phyloP scores from a whole-genome alignment of 2,888 invertebrate genomes.

The Melinaea menophilus region DNA sequence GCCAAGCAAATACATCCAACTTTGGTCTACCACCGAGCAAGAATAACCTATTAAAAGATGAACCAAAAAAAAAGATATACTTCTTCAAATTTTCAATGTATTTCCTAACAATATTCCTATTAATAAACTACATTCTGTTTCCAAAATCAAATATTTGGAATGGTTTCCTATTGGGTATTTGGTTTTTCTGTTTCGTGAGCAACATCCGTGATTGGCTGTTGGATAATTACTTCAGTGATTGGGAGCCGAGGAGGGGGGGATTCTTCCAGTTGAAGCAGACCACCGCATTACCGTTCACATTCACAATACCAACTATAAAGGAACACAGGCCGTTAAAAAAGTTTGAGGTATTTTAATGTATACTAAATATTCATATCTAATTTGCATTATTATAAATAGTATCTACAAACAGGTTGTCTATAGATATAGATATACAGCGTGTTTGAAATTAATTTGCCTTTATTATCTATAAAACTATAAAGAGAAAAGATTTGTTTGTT shows the following conservation, averaged over 20 bases:
- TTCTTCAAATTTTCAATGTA: constrained; percentile 62
- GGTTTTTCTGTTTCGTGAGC: constrained; percentile 58
- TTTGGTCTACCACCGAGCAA: constrained; percentile 58
- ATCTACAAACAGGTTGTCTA: neutral
- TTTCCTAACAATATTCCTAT: constrained; percentile 57
- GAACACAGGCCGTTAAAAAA: constrained; percentile 80
- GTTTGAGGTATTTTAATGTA: constrained; percentile 66
- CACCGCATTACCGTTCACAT: constrained; percentile 44
- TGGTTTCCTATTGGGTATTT: constrained; percentile 69
- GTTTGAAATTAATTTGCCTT: no score
- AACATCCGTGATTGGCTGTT: constrained; percentile 60
- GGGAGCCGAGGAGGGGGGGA: constrained; percentile 45
- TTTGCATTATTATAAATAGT: neutral
- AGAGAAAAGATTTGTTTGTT: no score
- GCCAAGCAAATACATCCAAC: constrained; percentile 37
- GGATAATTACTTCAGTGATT: constrained; percentile 62
- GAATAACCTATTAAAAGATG: constrained; percentile 41
- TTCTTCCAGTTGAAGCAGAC: constrained; percentile 51
- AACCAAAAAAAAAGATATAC: constrained; percentile 40
- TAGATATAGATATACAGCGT: neutral
- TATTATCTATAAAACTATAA: constrained; percentile 3
- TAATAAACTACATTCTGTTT: constrained; percentile 57
- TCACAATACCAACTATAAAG: constrained; percentile 80
- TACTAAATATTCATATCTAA: neutral
- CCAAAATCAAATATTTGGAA: constrained; percentile 64